These are phyloP conservation scores for Ctenoplectra terminalis DNA, from an alignment of 1,140 invertebrate species.

Conservation along the genomic window DNA sequence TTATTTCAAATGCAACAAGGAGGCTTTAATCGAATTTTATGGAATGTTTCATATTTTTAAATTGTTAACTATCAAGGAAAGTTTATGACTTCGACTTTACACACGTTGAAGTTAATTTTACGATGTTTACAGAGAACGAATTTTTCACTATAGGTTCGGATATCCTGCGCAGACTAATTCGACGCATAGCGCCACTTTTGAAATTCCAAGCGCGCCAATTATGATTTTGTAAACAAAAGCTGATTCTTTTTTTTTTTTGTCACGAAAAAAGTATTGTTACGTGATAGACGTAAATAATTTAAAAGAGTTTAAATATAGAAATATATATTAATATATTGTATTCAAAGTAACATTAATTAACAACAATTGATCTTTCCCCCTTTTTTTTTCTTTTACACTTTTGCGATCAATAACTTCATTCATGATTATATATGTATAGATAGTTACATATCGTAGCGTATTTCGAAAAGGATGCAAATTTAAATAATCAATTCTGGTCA, in stretches of 20 bases:
- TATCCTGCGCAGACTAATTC: background rate
- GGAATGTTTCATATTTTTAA: background rate
- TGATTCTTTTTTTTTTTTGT: background rate
- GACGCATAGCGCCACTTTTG: background rate
- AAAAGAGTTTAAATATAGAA: constrained; percentile 24
- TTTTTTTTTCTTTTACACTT: constrained; percentile 6
- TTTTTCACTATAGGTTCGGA: background rate
- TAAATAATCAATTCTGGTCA: constrained; percentile 51
- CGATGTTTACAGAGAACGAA: background rate
- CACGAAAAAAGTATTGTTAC: background rate
- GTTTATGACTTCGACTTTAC: background rate
- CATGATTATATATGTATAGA: constrained; percentile 2
- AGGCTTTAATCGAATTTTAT: background rate
- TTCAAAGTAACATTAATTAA: constrained; percentile 45
- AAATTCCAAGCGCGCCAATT: constrained; percentile 1
- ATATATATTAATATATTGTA: constrained; percentile 35
- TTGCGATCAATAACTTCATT: constrained; percentile 9
- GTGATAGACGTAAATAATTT: constrained; percentile 25
- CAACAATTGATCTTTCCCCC: constrained; percentile 29
- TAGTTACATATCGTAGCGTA: background rate
- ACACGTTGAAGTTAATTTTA: background rate
- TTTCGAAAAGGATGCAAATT: constrained; percentile 24
- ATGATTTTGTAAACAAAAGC: background rate
- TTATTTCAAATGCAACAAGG: background rate
- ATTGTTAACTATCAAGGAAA: background rate